These are phyloP conservation scores for Galemys pyrenaicus DNA, from an alignment of 2,113 vertebrate genomes.

Conservation along the genomic window DNA sequence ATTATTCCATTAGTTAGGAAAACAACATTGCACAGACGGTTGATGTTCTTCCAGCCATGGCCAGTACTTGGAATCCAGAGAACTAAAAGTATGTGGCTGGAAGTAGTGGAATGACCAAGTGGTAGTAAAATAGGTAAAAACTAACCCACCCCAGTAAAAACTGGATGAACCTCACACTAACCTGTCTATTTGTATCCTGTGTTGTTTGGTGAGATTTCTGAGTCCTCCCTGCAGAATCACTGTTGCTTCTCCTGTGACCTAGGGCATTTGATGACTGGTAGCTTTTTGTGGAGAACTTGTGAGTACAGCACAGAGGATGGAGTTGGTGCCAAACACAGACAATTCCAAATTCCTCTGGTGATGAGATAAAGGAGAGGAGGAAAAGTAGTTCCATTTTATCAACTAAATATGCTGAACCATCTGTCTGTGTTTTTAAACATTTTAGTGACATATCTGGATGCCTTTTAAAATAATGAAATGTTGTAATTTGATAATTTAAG, in stretches of 20 bases:
- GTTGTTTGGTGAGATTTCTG: neutral
- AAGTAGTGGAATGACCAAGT: neutral
- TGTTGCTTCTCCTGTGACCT: neutral
- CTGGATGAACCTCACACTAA: neutral
- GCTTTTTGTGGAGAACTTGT: neutral
- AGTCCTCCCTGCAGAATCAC: neutral
- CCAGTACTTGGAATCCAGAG: neutral
- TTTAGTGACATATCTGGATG: conserved; percentile 14
- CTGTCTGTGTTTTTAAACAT: conserved; percentile 33
- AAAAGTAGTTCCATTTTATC: neutral
- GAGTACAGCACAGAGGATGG: neutral
- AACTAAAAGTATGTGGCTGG: neutral
- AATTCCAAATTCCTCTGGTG: neutral
- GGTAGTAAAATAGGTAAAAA: neutral
- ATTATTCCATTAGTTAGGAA: neutral
- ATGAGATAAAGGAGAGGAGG: neutral
- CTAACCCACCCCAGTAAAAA: neutral
- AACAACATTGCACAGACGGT: neutral
- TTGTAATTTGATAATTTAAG: conserved; percentile 24
- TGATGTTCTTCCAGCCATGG: neutral
- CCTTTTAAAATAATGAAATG: conserved; percentile 30
- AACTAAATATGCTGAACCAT: conserved; percentile 18
- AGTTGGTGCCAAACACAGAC: neutral
- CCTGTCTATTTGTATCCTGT: neutral
- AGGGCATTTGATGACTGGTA: neutral